Percentiles rank a stretch among this genome's conserved stretches.
Evolutionary conservation across 2,797 vertebrate species (phyloP).

Genomic region (Harpagifer antarcticus): DNA sequence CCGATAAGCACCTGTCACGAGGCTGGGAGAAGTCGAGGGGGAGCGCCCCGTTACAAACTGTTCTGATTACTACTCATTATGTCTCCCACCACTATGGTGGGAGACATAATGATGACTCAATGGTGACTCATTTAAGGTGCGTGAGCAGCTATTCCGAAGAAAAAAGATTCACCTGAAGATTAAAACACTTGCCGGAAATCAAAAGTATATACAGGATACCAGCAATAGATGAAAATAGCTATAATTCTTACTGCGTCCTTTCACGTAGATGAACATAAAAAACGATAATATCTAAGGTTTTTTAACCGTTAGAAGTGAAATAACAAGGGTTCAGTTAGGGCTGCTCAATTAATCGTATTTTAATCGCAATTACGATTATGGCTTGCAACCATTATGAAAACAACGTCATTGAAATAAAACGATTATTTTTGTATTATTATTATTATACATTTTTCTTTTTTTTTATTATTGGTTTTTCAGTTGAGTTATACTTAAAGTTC

Average conservation of each 20-base stretch:
- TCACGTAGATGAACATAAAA: neutral
- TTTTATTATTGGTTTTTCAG: no score
- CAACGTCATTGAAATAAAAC: no score
- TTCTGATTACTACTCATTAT: conserved; percentile 49
- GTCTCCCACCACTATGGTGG: conserved; percentile 44
- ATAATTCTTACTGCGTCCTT: neutral
- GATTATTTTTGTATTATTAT: no score
- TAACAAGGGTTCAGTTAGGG: no score
- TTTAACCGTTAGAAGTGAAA: neutral
- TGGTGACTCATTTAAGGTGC: conserved; percentile 36
- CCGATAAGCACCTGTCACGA: conserved; percentile 85
- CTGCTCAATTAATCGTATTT: no score
- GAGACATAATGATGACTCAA: no score
- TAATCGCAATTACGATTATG: no score
- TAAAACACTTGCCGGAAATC: neutral
- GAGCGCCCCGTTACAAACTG: conserved; percentile 24
- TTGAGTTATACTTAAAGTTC: no score
- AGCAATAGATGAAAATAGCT: conserved; percentile 4
- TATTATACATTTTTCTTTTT: no score
- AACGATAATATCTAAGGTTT: neutral
- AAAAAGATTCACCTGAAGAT: neutral
- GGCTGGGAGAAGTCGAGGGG: conserved; percentile 15
- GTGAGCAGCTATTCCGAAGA: neutral
- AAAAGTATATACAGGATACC: conserved; percentile 4
- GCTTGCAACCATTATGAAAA: no score